These are phyloP conservation scores for Thera britannica DNA, from an alignment of 2,888 invertebrate species.

Conservation along the genomic window DNA sequence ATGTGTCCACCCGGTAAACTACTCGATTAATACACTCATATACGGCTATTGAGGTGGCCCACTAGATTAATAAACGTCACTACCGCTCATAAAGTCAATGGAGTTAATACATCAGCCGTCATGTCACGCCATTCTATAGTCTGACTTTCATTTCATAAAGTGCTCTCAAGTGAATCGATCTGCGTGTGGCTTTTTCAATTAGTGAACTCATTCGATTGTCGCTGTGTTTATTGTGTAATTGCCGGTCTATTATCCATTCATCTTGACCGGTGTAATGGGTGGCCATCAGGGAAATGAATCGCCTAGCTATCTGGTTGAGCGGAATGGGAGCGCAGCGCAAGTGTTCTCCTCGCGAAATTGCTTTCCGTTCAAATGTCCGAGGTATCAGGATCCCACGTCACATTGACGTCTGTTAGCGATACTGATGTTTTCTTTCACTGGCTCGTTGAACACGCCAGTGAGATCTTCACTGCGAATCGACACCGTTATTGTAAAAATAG, in stretches of 20 bases:
- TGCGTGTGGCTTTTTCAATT: constrained; percentile 79
- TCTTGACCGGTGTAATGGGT: constrained; percentile 81
- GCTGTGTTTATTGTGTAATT: constrained; percentile 82
- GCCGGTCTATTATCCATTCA: constrained; percentile 81
- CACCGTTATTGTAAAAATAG: constrained; percentile 5
- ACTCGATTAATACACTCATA: constrained; percentile 65
- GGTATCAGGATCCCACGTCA: constrained; percentile 63
- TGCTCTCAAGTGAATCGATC: constrained; percentile 78
- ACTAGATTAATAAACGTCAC: constrained; percentile 78
- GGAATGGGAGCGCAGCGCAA: constrained; percentile 67
- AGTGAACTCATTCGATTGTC: constrained; percentile 82
- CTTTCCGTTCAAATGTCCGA: constrained; percentile 70
- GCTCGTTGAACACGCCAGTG: constrained; percentile 10
- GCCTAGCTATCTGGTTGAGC: constrained; percentile 63
- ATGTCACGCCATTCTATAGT: constrained; percentile 67
- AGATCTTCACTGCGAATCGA: not conserved
- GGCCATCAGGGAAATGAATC: constrained; percentile 82
- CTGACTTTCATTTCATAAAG: constrained; percentile 81
- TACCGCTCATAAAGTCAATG: constrained; percentile 75
- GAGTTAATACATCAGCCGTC: constrained; percentile 78
- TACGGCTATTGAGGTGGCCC: constrained; percentile 63
- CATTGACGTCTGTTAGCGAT: constrained; percentile 56
- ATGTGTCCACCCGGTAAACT: constrained; percentile 53
- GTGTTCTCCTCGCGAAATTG: constrained; percentile 71
- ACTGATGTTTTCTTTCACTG: constrained; percentile 41